phyloP scores from a whole-genome alignment of 2,888 invertebrate species.

The Metallyticus violacea region DNA sequence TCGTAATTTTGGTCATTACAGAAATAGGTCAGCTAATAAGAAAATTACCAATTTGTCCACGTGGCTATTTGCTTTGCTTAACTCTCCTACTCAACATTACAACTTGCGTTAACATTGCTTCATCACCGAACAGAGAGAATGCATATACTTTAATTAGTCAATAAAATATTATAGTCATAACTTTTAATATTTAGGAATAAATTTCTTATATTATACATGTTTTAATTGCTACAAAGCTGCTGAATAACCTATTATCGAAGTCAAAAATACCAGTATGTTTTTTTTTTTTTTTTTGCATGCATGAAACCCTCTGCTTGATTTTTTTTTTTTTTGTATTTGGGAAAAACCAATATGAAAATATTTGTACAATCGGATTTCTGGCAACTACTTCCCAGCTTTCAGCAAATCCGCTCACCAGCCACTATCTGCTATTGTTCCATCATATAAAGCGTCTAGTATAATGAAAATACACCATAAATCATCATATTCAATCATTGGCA shows the following conservation, averaged over 20 bases:
- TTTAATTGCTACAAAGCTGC: background rate
- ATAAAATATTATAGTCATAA: too few relatives aligned
- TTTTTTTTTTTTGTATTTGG: background rate
- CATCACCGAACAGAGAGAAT: too few relatives aligned
- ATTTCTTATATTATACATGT: too few relatives aligned
- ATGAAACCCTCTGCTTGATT: background rate
- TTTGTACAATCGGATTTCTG: background rate
- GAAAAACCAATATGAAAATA: background rate
- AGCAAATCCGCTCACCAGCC: background rate
- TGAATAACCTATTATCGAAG: background rate
- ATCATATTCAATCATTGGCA: background rate
- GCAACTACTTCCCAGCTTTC: background rate
- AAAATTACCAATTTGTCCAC: too few relatives aligned
- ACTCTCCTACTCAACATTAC: too few relatives aligned
- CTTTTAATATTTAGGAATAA: too few relatives aligned
- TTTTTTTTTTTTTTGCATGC: too few relatives aligned
- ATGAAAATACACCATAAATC: background rate
- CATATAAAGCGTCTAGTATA: background rate
- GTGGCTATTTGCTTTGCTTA: too few relatives aligned
- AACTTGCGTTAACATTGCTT: too few relatives aligned
- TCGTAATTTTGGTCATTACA: too few relatives aligned
- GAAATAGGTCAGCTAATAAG: too few relatives aligned
- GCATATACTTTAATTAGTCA: too few relatives aligned
- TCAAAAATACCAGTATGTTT: background rate
- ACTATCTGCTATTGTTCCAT: background rate